Percentiles rank a stretch among this genome's conserved stretches.
These are phyloP conservation scores for Drosophila arizonae DNA, from an alignment of 1,140 invertebrate species.

Conservation along the genomic window DNA sequence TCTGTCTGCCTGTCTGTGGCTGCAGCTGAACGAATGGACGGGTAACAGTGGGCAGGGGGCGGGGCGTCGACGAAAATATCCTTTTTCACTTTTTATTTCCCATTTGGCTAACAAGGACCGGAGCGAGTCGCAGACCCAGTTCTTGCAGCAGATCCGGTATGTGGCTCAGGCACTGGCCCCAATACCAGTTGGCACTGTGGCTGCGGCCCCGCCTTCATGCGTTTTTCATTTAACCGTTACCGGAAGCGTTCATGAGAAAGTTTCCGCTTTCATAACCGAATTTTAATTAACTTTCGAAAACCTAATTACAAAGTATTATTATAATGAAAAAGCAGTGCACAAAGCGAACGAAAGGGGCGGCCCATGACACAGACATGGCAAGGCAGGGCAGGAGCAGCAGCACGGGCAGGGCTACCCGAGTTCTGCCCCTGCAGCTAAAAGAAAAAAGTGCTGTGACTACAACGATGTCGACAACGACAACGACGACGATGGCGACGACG, in stretches of 20 bases:
- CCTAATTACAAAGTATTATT: constrained; percentile 83
- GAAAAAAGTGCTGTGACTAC: constrained; percentile 48
- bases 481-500: constrained; percentile 1
- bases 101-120: constrained; percentile 56
- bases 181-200: constrained; percentile 3
- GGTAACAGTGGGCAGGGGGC: background rate
- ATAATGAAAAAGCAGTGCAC: constrained; percentile 82
- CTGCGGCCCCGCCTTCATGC: constrained; percentile 50
- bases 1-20: constrained; percentile 48
- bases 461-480: constrained; percentile 21
- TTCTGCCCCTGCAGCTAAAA: constrained; percentile 58
- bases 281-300: constrained; percentile 83
- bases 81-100: constrained; percentile 39
- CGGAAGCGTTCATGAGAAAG: constrained; percentile 83
- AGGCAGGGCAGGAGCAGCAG: constrained; percentile 5
- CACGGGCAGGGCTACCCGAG: constrained; percentile 29
- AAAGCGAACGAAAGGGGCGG: constrained; percentile 58
- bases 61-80: constrained; percentile 12
- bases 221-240: constrained; percentile 71
- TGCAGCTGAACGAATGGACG: constrained; percentile 33
- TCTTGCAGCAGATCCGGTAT: constrained; percentile 21
- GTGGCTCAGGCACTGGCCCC: background rate
- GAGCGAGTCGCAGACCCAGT: constrained; percentile 18
- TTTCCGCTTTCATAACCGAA: constrained; percentile 83
- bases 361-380: constrained; percentile 3